Conservation (phyloP, 2,113 vertebrate genomes). For the Pseudonaja textilis region DNA sequence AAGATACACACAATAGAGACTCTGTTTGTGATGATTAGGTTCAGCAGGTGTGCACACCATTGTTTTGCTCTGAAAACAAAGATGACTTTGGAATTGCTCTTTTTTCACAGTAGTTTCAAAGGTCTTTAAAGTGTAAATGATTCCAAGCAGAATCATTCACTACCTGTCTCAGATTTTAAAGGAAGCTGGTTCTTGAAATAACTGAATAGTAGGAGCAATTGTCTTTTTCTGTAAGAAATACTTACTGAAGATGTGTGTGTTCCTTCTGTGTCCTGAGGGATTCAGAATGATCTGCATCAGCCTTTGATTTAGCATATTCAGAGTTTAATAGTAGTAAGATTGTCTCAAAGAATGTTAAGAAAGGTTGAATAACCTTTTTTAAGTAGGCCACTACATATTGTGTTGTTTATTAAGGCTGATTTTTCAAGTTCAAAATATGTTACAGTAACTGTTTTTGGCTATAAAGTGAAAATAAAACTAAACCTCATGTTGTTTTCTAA, state of each 20-base stretch:
- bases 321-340: constrained; percentile 19
- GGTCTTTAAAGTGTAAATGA: constrained; percentile 47
- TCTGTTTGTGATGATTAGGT: background rate
- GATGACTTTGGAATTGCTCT: background rate
- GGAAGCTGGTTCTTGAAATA: constrained; percentile 6
- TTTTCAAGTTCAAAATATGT: background rate
- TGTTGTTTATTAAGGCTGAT: constrained; percentile 4
- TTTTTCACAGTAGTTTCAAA: constrained; percentile 45
- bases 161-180: constrained; percentile 63
- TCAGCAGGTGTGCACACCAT: background rate
- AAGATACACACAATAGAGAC: background rate
- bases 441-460: background rate
- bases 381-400: background rate
- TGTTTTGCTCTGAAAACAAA: constrained; percentile 11
- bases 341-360: constrained; percentile 18
- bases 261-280: constrained; percentile 4
- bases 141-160: constrained; percentile 55
- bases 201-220: constrained; percentile 22
- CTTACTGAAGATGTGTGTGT: background rate
- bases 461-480: background rate
- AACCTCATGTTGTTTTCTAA: background rate
- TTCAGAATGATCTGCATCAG: background rate
- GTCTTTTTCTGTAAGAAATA: constrained; percentile 21
- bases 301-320: constrained; percentile 17
- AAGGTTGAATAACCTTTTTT: constrained; percentile 19